These are phyloP conservation scores for Synergus japonicus DNA, from an alignment of 2,888 invertebrate genomes.

Conservation along the genomic window DNA sequence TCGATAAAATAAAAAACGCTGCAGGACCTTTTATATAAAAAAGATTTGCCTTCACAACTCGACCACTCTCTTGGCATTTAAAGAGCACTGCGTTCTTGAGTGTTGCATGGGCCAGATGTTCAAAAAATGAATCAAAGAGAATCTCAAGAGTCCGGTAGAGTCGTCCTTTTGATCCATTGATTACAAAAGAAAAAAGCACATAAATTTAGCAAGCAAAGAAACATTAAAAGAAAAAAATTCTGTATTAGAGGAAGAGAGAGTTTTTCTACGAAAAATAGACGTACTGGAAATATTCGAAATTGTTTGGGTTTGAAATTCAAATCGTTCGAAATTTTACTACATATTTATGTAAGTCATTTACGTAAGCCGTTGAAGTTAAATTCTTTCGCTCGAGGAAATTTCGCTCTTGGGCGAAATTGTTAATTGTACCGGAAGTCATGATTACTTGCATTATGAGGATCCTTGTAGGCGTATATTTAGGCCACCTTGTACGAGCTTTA, in stretches of 20 bases:
- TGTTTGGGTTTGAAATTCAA: too few relatives aligned
- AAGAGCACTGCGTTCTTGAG: conserved; percentile 28
- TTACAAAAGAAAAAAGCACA: not conserved
- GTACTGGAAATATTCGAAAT: too few relatives aligned
- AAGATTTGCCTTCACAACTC: conserved; percentile 36
- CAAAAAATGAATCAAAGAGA: conserved; percentile 5
- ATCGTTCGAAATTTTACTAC: too few relatives aligned
- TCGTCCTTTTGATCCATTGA: conserved; percentile 14
- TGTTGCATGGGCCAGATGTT: conserved; percentile 23
- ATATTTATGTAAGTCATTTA: too few relatives aligned
- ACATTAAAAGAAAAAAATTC: not conserved
- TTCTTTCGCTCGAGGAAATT: not conserved
- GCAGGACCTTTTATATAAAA: conserved; percentile 31
- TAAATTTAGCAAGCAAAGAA: not conserved
- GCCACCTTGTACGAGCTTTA: conserved; percentile 68
- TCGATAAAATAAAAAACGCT: conserved; percentile 29
- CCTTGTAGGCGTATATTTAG: conserved; percentile 68
- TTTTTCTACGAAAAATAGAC: too few relatives aligned
- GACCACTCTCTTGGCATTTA: conserved; percentile 35
- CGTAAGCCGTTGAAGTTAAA: conserved; percentile 11
- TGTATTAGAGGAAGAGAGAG: too few relatives aligned
- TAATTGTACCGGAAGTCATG: conserved; percentile 59
- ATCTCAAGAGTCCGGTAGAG: conserved; percentile 17
- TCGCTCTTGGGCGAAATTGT: conserved; percentile 13
- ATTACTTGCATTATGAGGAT: conserved; percentile 58